Conservation (phyloP, 2,888 invertebrate species). For the Druceiella hillmani region DNA sequence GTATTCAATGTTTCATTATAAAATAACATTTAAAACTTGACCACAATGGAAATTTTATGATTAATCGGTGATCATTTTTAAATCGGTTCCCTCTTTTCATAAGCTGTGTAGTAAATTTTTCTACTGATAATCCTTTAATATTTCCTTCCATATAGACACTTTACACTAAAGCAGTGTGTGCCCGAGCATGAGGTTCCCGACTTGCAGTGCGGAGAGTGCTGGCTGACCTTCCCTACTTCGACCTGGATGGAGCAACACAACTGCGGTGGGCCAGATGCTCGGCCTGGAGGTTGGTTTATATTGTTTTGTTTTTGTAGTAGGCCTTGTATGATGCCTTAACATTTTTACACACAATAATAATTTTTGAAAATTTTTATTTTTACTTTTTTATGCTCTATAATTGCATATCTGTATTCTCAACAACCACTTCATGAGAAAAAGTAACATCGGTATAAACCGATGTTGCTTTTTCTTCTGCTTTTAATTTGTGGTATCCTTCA, state of each 20-base stretch:
- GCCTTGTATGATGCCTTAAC: too few relatives aligned
- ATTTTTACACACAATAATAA: too few relatives aligned
- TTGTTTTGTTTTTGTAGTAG: too few relatives aligned
- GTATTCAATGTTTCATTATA: too few relatives aligned
- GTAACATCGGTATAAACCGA: too few relatives aligned
- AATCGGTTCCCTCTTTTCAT: not conserved
- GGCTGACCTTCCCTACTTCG: conserved; percentile 30
- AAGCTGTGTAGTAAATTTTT: not conserved
- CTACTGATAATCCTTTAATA: not conserved
- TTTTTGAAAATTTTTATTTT: too few relatives aligned
- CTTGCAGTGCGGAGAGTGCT: conserved; percentile 31
- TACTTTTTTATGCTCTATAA: too few relatives aligned
- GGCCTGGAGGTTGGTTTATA: conserved; percentile 33
- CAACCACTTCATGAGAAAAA: too few relatives aligned
- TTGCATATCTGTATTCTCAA: too few relatives aligned
- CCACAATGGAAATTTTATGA: conserved; percentile 3
- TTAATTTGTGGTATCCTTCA: too few relatives aligned
- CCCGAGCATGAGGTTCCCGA: conserved; percentile 30
- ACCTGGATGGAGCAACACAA: conserved; percentile 27
- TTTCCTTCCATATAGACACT: conserved; percentile 28
- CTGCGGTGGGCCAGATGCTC: conserved; percentile 30
- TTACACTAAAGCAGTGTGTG: conserved; percentile 27
- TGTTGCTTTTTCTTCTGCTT: too few relatives aligned
- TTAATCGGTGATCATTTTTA: not conserved
- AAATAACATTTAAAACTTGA: too few relatives aligned